Evolutionary conservation across 2,113 vertebrate species (phyloP), one percentile per base, ranked within the genome.

Genomic region (Lutjanus erythropterus): DNA sequence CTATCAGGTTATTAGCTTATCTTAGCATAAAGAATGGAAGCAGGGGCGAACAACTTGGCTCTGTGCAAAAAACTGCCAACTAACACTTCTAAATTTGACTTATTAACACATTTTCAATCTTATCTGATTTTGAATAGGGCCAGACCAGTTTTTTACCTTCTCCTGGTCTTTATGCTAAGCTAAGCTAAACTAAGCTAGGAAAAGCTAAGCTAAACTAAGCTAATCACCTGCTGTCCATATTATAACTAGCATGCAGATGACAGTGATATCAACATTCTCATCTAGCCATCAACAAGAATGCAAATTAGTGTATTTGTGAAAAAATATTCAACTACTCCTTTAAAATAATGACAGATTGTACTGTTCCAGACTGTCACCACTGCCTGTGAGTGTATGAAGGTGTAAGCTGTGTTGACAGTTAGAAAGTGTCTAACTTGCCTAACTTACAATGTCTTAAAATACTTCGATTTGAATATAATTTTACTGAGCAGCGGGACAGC

Each of bases 391-490:
- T 33, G 27, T 10, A 11, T 7, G 1, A 31, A 12, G 44, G 14
- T 31, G 5, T 39, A 25, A n/a, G 23, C 23, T 52, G 23, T 29
- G 25, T 18, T 29, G 19, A 21, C 18, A n/a, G 27, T 65, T 21
- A 41, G 35, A n/a, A 6, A 23, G 16, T 25, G 29, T 37, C 19
- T 44, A 19, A 11, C 25, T 21, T 33, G 21, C 61, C 23, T 44
- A 5, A 41, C 42, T 31, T 35, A 5, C 35, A 27, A 33, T 42
- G 18, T 19, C 9, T 9, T 8, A 16, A 23, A 65, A 53, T 42
- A 44, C 44, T 29, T 42, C 12, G 9, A 55, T 83, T 81, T 84
- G 59, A 86, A 58, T 80, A 61, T n/a, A 0, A 47, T 64, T 49
- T 64, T 25, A 11, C 19, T 8, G 11, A 42, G 18, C 46, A 50